Evolutionary conservation across 2,797 vertebrate species (phyloP), one percentile per base, ranked within the genome.

Genomic region (Liasis olivaceus): DNA sequence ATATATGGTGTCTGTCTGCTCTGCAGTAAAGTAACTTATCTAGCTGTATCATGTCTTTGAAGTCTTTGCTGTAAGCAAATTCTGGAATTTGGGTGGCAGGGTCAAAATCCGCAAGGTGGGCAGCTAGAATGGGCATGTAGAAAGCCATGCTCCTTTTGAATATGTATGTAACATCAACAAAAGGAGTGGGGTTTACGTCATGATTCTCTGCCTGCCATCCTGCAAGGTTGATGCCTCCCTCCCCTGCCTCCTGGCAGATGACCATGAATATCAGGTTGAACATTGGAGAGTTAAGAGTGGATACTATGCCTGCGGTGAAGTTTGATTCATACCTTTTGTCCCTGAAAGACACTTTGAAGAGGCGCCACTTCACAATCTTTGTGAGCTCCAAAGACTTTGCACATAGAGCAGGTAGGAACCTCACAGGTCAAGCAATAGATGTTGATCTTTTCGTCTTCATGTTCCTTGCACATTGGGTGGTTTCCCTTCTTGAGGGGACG

Each of bases 321-420:
- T 42, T 42, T 47, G 0, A 0, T 0, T 0, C 3, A 93, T 96
- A 98, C 98, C 97, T 99, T 99, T 96, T 99, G 99, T 58, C 98
- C 97, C 96, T 99, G 98, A 97, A 99, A 99, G 94, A 99, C 62
- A 0, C 93, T 98, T 60, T 98, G 96, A 87, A 99, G 97, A 0
- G 99, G 98, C 1, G 99, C 98, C 47, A 99, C 99, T 94, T 99
- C 99, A 0, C 99, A 99, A 97, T 99, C 99, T 96, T 99, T 98
- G 97, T 99, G 99, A 92, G 98, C 98, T 0, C 99, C 99, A 0
- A 99, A 99, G 56, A 99, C 99, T 95, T 99, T 99, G 98, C 99
- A 99, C 98, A 99, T 98, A 94, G 99, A 99, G 96, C 99, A 99
- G 12, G 99, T 99, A 96, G 99, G 99, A 2, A 97, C 95, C 97